A percentile compares a stretch with the other conserved stretches of the same genome.
These are phyloP conservation scores for Peromyscus polionotus DNA, from an alignment of 2,113 vertebrate genomes.

Conservation along the genomic window DNA sequence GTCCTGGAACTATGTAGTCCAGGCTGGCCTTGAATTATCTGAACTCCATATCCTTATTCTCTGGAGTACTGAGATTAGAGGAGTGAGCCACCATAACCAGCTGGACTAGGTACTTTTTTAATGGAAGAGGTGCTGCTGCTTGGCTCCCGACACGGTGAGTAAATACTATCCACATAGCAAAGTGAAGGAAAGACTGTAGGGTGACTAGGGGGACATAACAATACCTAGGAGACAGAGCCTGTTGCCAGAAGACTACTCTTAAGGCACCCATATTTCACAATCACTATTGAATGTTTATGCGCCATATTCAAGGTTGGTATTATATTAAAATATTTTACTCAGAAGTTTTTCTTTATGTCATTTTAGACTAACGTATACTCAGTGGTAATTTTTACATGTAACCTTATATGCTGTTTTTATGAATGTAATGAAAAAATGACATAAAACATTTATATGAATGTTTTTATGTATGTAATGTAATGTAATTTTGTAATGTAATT, in stretches of 20 bases:
- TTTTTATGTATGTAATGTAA: background rate
- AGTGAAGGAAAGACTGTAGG: background rate
- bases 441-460: too few species aligned
- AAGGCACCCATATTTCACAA: background rate
- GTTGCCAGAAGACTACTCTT: background rate
- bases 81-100: background rate
- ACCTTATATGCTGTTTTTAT: background rate
- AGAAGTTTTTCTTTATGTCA: background rate
- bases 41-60: background rate
- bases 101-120: background rate
- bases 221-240: background rate
- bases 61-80: background rate
- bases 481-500: too few species aligned
- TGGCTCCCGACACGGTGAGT: background rate
- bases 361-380: background rate
- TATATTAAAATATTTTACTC: background rate
- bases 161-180: background rate
- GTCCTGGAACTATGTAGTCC: background rate
- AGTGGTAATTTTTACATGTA: background rate
- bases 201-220: background rate
- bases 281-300: background rate
- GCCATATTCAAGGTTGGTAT: background rate
- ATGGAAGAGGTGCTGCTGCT: background rate
- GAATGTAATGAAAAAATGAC: slow-evolving; percentile 26
- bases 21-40: background rate